These are phyloP conservation scores for Malurus elegans DNA, from an alignment of 2,113 vertebrate species.

Conservation along the genomic window DNA sequence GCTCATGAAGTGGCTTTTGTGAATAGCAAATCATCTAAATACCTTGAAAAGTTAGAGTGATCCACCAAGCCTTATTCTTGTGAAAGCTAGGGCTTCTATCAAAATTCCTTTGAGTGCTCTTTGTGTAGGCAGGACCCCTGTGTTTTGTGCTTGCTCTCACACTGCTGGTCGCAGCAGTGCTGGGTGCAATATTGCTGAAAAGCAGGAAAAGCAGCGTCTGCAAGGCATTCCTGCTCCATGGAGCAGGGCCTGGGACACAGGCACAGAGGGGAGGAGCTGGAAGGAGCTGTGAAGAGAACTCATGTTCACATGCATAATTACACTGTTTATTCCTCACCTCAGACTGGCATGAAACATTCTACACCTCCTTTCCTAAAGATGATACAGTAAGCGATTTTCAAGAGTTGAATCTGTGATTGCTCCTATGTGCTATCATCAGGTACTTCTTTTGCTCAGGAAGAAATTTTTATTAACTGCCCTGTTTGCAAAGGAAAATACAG, in stretches of 20 bases:
- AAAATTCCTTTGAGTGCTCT: not conserved
- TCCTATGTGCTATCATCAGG: not conserved
- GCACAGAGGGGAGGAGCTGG: not conserved
- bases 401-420: not conserved
- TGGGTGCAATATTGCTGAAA: not conserved
- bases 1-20: not conserved
- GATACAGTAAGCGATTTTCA: not conserved
- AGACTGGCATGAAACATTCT: not conserved
- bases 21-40: not conserved
- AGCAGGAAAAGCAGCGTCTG: not conserved
- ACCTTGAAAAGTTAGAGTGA: not conserved
- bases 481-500: not conserved
- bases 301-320: not conserved
- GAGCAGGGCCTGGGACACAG: not conserved
- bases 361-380: not conserved
- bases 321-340: not conserved
- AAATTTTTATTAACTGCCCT: not conserved
- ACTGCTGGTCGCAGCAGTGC: not conserved
- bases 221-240: accelerated
- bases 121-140: not conserved
- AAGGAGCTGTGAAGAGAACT: not conserved
- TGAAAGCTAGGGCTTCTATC: not conserved
- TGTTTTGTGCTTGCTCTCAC: not conserved
- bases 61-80: not conserved
- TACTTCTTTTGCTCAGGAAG: not conserved